Conservation (phyloP, 2,113 vertebrate species). For the Octodon degus region DNA sequence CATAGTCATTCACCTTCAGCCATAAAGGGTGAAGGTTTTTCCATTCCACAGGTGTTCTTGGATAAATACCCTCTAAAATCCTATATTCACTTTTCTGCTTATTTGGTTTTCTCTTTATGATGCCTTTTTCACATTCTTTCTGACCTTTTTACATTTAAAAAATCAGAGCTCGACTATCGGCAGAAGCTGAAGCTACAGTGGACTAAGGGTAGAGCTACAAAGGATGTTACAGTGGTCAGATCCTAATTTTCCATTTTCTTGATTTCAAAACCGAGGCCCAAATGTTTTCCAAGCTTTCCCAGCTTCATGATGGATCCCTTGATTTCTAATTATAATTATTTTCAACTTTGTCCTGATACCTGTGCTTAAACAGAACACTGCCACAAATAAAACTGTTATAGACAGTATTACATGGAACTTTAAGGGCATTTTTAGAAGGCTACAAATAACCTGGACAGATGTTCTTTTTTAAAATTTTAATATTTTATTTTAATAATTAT, state of each 20-base stretch:
- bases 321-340: neutral
- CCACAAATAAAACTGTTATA: neutral
- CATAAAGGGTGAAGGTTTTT: neutral
- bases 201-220: neutral
- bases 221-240: neutral
- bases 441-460: neutral
- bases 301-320: neutral
- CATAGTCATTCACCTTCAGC: conserved; percentile 36
- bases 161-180: conserved; percentile 31
- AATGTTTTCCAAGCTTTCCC: neutral
- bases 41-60: neutral
- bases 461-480: neutral
- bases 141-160: conserved; percentile 49
- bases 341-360: neutral
- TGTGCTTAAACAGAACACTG: neutral
- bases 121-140: neutral
- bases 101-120: conserved; percentile 59
- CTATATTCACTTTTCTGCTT: conserved; percentile 45
- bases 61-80: conserved; percentile 35
- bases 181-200: conserved; percentile 51
- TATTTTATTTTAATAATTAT: too few relatives aligned
- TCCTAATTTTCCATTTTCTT: neutral
- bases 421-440: neutral
- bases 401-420: neutral
- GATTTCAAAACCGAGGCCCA: neutral